These are phyloP conservation scores for Muntiacus muntjak DNA, from an alignment of 2,113 vertebrate genomes.

Conservation along the genomic window DNA sequence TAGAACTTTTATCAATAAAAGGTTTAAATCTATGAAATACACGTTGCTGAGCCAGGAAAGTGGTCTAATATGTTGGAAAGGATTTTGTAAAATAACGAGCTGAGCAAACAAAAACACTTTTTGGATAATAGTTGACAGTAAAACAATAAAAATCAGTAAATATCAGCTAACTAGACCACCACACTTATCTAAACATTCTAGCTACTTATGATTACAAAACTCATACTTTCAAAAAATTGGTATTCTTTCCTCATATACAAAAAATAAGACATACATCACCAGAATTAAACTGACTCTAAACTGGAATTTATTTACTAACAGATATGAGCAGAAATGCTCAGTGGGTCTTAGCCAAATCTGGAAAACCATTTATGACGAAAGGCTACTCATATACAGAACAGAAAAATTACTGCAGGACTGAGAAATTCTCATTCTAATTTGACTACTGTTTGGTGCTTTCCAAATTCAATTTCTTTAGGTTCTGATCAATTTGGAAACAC, in stretches of 20 bases:
- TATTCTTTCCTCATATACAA: neutral
- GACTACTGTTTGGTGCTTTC: neutral
- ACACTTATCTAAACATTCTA: neutral
- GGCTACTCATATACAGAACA: conserved; percentile 4
- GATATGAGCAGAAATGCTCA: neutral
- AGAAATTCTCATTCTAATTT: neutral
- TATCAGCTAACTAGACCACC: neutral
- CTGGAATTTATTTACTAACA: neutral
- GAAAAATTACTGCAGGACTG: neutral
- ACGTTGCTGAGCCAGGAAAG: neutral
- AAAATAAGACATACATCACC: neutral
- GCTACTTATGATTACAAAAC: neutral
- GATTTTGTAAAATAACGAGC: neutral
- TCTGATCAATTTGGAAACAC: neutral
- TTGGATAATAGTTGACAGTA: neutral
- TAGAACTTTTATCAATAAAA: neutral
- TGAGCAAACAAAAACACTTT: neutral
- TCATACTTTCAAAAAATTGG: neutral
- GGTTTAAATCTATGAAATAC: neutral
- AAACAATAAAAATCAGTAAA: neutral
- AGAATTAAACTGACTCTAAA: neutral
- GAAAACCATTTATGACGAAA: neutral
- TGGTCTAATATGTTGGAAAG: neutral
- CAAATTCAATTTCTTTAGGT: neutral
- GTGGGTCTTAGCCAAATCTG: neutral